Base-by-base conservation (phyloP, 2,797 vertebrate genomes). In the Tauraco hartlaubi region DNA sequence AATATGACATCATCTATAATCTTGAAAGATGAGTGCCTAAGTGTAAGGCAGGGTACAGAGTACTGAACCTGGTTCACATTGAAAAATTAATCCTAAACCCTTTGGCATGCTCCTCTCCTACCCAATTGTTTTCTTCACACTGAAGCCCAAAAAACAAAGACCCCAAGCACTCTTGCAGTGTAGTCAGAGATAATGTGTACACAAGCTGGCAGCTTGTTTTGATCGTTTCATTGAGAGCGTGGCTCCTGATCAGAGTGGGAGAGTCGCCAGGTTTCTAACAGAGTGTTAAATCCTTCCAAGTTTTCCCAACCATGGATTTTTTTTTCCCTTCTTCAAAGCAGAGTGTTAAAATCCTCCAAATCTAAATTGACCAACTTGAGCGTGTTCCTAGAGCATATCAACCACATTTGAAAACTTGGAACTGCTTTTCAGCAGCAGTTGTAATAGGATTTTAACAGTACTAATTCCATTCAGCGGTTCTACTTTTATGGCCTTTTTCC, bases 261-360 rank as follows among this genome's bases (percentile, higher is more conserved):
- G 39, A 55, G 16, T 26, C 1, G 29, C 62, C 78, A 97, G 59
- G 12, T 92, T 91, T 41, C 69, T 94, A 85, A 90, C 48, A 64
- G 71, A 35, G 35, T 35, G 16, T 75, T 92, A 95, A 96, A 89
- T 55, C 62, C 37, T 87, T 90, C 67, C 68, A 90, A n/a, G 58
- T 72, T 90, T 96, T 56, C 61, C 74, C 72, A 91, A 9, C 12
- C 26, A 18, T 4, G 1, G n/a, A 52, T 80, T 28, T 78, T 35
- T 12, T 15, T 35, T 10, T 5, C 9, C 39, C 21, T 84, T 85
- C 68, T 64, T 85, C 68, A 94, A 89, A 96, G 55, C 55, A 61
- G 52, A 75, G 35, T 52, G 19, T 78, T 96, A 85, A 97, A 97
- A 94, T 75, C 84, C 85, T 81, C 46, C 64, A 89, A 93, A 96